These are phyloP conservation scores for Pissodes strobi DNA, from an alignment of 1,140 invertebrate genomes.

Conservation along the genomic window DNA sequence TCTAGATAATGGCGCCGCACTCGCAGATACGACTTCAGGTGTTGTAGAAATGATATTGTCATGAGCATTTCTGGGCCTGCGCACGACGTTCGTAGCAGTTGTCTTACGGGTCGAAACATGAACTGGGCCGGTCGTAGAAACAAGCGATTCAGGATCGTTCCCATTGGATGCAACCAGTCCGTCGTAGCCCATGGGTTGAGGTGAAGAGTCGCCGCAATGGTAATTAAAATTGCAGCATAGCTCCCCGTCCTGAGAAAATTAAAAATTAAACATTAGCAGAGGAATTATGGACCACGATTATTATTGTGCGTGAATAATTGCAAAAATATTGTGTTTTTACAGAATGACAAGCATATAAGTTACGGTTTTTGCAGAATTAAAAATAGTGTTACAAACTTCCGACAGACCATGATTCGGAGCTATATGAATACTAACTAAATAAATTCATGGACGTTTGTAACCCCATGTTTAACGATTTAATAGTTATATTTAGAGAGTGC, in stretches of 20 bases:
- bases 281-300: too few relatives aligned
- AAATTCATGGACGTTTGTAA: too few relatives aligned
- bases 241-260: slow-evolving; percentile 62
- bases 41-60: slow-evolving; percentile 17
- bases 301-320: slow-evolving; percentile 17
- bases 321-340: neutral
- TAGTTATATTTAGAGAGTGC: too few relatives aligned
- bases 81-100: neutral
- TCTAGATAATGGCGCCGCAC: slow-evolving; percentile 15
- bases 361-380: too few relatives aligned
- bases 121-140: slow-evolving; percentile 2
- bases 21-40: slow-evolving; percentile 37
- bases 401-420: too few relatives aligned
- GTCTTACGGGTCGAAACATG: neutral
- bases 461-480: too few relatives aligned
- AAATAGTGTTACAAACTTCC: too few relatives aligned
- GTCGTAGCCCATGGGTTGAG: slow-evolving; percentile 50
- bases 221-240: slow-evolving; percentile 67
- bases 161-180: slow-evolving; percentile 47
- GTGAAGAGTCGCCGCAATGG: slow-evolving; percentile 60
- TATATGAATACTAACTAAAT: too few relatives aligned
- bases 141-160: slow-evolving; percentile 2
- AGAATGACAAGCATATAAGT: too few relatives aligned
- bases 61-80: slow-evolving; percentile 11
- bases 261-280: slow-evolving; percentile 38